phyloP scores from a whole-genome alignment of 2,797 vertebrate species.

The Amblyraja radiata region DNA sequence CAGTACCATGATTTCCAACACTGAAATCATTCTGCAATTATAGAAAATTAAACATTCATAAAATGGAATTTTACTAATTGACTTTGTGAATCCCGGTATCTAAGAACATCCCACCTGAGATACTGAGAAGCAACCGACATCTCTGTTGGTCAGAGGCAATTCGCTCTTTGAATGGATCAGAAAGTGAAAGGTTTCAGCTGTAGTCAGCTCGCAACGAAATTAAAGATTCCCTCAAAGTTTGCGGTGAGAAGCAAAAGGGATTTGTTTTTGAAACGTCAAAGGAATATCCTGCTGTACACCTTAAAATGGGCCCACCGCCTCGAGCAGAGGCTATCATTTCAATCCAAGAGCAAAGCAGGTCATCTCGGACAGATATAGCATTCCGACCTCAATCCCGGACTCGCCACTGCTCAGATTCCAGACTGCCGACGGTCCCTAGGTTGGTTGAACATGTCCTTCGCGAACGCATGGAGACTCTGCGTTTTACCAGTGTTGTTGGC shows the following conservation, averaged over 20 bases:
- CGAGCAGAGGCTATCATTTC: background rate
- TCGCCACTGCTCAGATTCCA: background rate
- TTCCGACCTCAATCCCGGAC: background rate
- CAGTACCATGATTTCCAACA: too few relatives aligned
- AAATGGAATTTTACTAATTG: background rate
- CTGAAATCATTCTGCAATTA: background rate
- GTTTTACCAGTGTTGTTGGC: background rate
- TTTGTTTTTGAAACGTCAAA: constrained; percentile 10
- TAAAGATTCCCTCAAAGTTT: background rate
- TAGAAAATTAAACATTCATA: background rate
- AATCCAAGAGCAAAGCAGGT: background rate
- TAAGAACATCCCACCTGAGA: background rate
- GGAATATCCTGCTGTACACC: background rate
- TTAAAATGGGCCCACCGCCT: background rate
- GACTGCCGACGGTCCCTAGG: background rate
- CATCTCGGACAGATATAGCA: background rate
- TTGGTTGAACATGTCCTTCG: background rate
- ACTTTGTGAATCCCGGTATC: background rate
- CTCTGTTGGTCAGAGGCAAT: background rate
- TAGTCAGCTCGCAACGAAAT: background rate
- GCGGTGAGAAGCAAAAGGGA: background rate
- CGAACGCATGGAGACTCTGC: background rate
- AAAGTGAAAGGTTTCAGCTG: constrained; percentile 14
- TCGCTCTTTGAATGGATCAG: background rate
- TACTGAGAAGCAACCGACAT: background rate